Evolutionary conservation across 1,140 invertebrate genomes (phyloP), one percentile per base, ranked within the genome.

Genomic region (Micrasema longulum): DNA sequence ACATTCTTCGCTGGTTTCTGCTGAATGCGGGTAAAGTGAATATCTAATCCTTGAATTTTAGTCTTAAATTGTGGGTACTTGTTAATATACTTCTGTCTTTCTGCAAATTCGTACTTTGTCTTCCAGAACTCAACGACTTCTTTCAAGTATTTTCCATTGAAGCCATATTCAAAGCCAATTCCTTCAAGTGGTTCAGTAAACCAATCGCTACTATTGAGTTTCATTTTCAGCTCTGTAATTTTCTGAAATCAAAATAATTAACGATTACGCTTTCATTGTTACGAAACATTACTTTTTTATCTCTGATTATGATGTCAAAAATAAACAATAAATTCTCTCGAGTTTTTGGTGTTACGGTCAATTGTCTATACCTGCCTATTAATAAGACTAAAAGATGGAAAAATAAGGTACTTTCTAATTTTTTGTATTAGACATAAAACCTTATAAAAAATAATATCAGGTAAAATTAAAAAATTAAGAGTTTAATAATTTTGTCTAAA

Each of bases 141-240:
- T 43, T 87, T 82, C 26, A 95, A 80, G 77, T 90, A 88, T 22
- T 89, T 82, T 0, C 89, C 82, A 80, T 94, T 93, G 72, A 95
- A 90, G 9, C 94, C 94, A 79, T 95, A 95, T 66, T 89, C 80
- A 73, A 95, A 95, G 43, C 88, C 87, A 3, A 88, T 82, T 16
- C 87, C 90, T 79, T 93, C 89, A 53, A 95, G 76, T 1, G 92
- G 88, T 3, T 70, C 60, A 31, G 84, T 83, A 9, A 90, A 84
- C 18, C 83, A 78, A 9, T 86, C 79, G 38, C 88, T 82, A 23
- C 85, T 80, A 60, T 86, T 81, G 1, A 94, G 79, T 53, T 91
- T 83, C 1, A 80, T 69, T 77, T 88, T 87, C 0, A 93, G 81
- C 76, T 92, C 90, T 62, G 83, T 79, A 14, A 91, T 80, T 60